These are phyloP conservation scores for Hylomyscus alleni DNA, from an alignment of 2,797 vertebrate genomes.

Conservation along the genomic window DNA sequence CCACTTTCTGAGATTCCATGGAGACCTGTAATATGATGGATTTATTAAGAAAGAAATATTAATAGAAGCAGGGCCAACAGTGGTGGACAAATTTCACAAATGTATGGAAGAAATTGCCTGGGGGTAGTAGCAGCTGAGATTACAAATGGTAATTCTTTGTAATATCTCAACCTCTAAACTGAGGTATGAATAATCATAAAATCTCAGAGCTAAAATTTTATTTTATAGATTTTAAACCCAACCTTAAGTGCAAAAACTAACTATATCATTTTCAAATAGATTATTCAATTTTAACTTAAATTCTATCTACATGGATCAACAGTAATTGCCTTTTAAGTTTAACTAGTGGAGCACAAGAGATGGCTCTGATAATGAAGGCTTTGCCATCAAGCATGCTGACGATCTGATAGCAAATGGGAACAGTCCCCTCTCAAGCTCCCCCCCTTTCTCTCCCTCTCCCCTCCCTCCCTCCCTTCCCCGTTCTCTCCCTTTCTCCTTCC, in stretches of 20 bases:
- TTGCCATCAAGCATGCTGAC: neutral
- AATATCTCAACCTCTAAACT: neutral
- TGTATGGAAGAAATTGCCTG: slow-evolving; percentile 36
- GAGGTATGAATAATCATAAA: slow-evolving; percentile 26
- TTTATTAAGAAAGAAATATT: slow-evolving; percentile 72
- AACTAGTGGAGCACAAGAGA: neutral
- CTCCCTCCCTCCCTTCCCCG: no score
- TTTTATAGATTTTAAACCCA: slow-evolving; percentile 1
- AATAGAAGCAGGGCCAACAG: slow-evolving; percentile 70
- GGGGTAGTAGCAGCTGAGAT: slow-evolving; percentile 68
- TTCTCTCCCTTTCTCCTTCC: no score
- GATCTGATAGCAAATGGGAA: neutral
- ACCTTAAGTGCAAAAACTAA: neutral
- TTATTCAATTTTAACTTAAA: slow-evolving; percentile 22
- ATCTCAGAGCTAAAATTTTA: neutral
- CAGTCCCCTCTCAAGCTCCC: neutral
- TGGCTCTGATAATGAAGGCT: neutral
- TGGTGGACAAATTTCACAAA: slow-evolving; percentile 69
- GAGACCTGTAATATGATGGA: slow-evolving; percentile 47
- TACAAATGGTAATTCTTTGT: slow-evolving; percentile 32
- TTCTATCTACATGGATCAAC: neutral
- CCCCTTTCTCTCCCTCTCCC: no score
- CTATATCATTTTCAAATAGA: neutral
- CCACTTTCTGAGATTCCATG: slow-evolving; percentile 56
- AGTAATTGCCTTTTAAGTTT: slow-evolving; percentile 49